Evolutionary conservation across 2,888 invertebrate genomes (phyloP), one percentile per base, ranked within the genome.

Genomic region (Coelinius sp.): DNA sequence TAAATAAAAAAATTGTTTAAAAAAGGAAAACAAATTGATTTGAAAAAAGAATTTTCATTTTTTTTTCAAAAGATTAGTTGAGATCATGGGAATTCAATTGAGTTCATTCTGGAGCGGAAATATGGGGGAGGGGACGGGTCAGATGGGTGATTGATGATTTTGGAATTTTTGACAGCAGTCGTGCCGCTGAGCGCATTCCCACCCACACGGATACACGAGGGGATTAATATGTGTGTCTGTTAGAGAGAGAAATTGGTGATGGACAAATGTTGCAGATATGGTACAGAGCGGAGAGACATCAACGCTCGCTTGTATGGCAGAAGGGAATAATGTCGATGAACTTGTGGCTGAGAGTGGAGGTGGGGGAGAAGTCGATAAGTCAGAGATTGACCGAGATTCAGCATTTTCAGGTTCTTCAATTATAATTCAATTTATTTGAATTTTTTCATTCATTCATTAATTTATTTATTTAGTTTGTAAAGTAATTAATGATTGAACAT

Each of bases 291-390:
- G 14, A 17, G 56, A 56, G 56, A 56, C 56, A 56, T 56, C 27
- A 56, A 56, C 27, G 56, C 27, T 56, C 25, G 31, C 24, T 24
- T 24, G 24, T 52, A 24, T n/a, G 24, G n/a, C 22, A 52, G 52
- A 52, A n/a, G n/a, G 52, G 17, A 31, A 56, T 56, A 31, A 56
- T 27, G 56, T 56, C 56, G 56, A 56, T 56, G 56, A 56, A 56
- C 56, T 56, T 56, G 12, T 3, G 12, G 20, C 31, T 4, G 46
- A 14, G 44, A 17, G 7, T 24, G 10, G 24, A 52, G 52, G 12
- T 27, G 25, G 25, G 56, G 14, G 56, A 31, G 20, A 27, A 56
- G 56, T 56, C 14, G 56, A 56, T 31, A 27, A 31, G 14, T 1
- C 17, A 49, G 46, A 17, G 46, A 49, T 49, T 20, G 6, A 20